Evolutionary conservation across 2,888 invertebrate genomes (phyloP), one percentile per base, ranked within the genome.

Genomic region (Melanchra persicariae): DNA sequence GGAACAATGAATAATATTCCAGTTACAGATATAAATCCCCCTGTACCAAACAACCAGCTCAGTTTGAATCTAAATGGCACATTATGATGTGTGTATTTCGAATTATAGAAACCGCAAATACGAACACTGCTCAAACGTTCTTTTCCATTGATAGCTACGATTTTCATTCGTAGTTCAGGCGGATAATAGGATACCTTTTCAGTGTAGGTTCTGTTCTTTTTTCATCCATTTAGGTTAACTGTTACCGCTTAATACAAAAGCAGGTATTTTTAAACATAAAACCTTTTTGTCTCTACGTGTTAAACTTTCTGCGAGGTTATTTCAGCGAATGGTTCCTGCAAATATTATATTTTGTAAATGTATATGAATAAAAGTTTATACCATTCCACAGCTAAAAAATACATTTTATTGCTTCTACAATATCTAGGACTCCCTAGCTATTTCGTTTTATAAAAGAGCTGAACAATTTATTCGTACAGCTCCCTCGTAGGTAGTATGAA

Each of bases 31-130:
- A 77, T 74, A 68, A 64, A 60, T 77, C 34, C 47, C 9, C 1
- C n/a, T 43, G 17, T 57, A 52, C 40, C 51, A 43, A 51, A 76
- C 49, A 54, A 62, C 26, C 43, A 55, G 30, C 40, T 63, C 34
- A 57, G 24, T 77, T 68, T 55, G 55, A 73, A 77, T 77, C 30
- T 68, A 73, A 77, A 77, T 66, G 37, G 67, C 17, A 73, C 45
- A 67, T 77, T 73, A 60, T 45, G 24, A 49, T 76, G 57, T 71
- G 61, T 43, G 52, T 77, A 64, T 77, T 68, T 55, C 61, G 37
- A 58, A 62, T 58, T 64, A 68, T 61, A 55, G 19, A 61, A 77
- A 34, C 63, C 68, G 40, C 68, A 68, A 72, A 77, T 72, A 67
- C 52, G 34, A 63, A 62, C 30, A 55, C 45, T 57, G 22, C 57